Evolutionary conservation across 2,113 vertebrate species (phyloP), one percentile per base, ranked within the genome.

Genomic region (Globicephala melas): DNA sequence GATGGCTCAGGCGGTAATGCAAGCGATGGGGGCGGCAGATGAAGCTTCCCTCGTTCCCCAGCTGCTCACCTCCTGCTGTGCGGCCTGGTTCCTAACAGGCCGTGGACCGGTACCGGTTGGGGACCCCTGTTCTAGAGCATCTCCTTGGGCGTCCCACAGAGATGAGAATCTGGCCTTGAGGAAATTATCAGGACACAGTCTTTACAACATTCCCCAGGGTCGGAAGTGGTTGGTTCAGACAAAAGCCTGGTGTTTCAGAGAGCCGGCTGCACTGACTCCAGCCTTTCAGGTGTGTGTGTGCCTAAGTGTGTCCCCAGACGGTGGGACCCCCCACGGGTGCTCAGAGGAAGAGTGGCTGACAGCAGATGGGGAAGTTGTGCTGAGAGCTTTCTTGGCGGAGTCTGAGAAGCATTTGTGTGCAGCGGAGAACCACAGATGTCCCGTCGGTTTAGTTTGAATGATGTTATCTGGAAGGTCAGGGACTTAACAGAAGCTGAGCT

Each of bases 131-230:
- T 53, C 41, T 47, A 18, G 47, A 85, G 47, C 60, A 17, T 62
- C 44, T 55, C 6, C 11, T 1, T 6, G 8, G 17, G 14, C 8
- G 31, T 33, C 23, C 44, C 26, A 1, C 21, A 17, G 6, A 38
- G 47, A 9, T 6, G 65, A 83, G 76, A 71, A 1, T 62, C 67
- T 18, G 58, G 13, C 23, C 53, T 12, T 0, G 4, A 33, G 20
- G 90, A 20, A n/a, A 4, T 26, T 3, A 13, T 36, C 28, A 70
- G 47, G 80, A 50, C 21, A 1, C 26, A 55, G 53, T 13, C 25
- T 13, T 38, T 2, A 36, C 17, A 33, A 3, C 31, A 2, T 13
- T 41, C 21, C n/a, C 20, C 2, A 18, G 23, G 14, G 23, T 31
- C 5, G 10, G 65, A n/a, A 14, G 80, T 6, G 11, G 33, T 3